Evolutionary conservation across 2,113 vertebrate species (phyloP).

Genomic region (Eptatretus burgeri): DNA sequence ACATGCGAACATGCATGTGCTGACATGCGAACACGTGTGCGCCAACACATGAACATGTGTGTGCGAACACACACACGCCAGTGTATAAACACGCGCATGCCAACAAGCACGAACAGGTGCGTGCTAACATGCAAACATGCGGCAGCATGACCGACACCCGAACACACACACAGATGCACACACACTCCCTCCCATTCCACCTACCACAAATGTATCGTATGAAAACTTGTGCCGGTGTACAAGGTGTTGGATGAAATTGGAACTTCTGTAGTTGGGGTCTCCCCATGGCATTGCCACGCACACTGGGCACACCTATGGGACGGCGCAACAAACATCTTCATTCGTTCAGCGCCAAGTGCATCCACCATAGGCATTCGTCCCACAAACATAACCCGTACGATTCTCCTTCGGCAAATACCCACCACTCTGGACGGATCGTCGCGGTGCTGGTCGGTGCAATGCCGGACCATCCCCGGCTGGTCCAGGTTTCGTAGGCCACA

Average conservation of each 20-base stretch:
- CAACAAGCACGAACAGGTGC: no score
- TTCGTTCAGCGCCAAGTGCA: no score
- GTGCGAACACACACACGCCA: no score
- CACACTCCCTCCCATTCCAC: slow-evolving; percentile 9
- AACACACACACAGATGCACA: no score
- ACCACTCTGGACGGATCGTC: slow-evolving; percentile 56
- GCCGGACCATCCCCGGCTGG: slow-evolving; percentile 71
- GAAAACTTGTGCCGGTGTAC: slow-evolving; percentile 69
- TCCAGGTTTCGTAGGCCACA: slow-evolving; percentile 71
- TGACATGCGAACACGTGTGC: no score
- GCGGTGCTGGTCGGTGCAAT: slow-evolving; percentile 51
- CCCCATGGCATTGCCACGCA: slow-evolving; percentile 98
- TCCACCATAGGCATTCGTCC: no score
- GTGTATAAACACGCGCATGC: no score
- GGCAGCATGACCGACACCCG: no score
- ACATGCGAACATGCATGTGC: no score
- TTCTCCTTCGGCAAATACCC: slow-evolving; percentile 9
- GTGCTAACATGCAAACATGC: no score
- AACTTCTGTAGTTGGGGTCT: slow-evolving; percentile 64
- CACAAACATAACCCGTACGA: not conserved
- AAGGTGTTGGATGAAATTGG: slow-evolving; percentile 83
- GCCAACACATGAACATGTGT: no score
- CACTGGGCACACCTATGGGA: slow-evolving; percentile 60
- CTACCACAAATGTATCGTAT: slow-evolving; percentile 86
- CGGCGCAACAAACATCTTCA: no score